Conservation (phyloP, 2,888 invertebrate genomes). For the Aporophyla nigra region DNA sequence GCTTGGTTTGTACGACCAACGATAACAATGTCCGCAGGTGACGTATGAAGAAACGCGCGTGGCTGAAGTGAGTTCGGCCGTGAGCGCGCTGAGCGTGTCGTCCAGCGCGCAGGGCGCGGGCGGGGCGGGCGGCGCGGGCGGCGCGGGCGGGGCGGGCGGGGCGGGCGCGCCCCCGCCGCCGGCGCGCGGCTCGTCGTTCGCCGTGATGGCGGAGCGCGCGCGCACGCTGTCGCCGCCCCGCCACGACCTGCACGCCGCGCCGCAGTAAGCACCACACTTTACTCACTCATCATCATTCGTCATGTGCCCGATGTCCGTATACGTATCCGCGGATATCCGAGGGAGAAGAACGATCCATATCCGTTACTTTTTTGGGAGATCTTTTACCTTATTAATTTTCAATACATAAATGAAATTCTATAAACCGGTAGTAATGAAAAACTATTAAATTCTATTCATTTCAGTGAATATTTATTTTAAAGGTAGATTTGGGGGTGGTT, state of each 20-base stretch:
- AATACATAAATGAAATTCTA: too few relatives aligned
- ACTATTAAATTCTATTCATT: too few relatives aligned
- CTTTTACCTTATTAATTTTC: too few relatives aligned
- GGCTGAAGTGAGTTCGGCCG: conserved; percentile 68
- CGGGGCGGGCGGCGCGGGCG: conserved; percentile 22
- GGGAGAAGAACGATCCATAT: too few relatives aligned
- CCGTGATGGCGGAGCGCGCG: conserved; percentile 94
- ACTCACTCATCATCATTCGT: too few relatives aligned
- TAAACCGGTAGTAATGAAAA: too few relatives aligned
- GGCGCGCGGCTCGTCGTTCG: conserved; percentile 96
- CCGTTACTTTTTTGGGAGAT: too few relatives aligned
- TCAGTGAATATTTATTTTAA: too few relatives aligned
- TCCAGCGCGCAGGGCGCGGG: conserved; percentile 27
- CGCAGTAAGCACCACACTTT: conserved; percentile 67
- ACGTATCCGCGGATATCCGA: too few relatives aligned
- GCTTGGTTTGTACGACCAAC: too few relatives aligned
- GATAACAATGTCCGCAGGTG: conserved; percentile 50
- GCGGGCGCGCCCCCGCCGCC: conserved; percentile 93
- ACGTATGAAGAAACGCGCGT: conserved; percentile 72
- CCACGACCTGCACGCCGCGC: conserved; percentile 70
- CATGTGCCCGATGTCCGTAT: too few relatives aligned
- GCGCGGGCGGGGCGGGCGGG: conserved; percentile 20
- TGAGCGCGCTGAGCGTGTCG: conserved; percentile 64
- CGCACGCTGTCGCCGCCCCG: conserved; percentile 80
- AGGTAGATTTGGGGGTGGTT: too few relatives aligned